Conservation (phyloP, 2,113 vertebrate genomes). For the Panthera leo region DNA sequence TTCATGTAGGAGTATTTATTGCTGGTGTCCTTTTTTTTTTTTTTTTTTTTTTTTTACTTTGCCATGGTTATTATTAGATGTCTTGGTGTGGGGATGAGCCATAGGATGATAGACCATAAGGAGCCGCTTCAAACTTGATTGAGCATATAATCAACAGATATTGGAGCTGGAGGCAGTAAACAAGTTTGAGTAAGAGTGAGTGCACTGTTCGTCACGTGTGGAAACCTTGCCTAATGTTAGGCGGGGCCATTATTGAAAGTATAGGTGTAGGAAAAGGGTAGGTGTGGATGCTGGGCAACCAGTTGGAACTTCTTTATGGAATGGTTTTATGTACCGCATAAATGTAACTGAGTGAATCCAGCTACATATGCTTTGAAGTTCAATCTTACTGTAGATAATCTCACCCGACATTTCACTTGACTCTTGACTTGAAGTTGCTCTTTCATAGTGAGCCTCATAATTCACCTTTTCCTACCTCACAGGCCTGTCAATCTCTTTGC, state of each 20-base stretch:
- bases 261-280: background rate
- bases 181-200: background rate
- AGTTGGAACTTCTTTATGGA: background rate
- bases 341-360: background rate
- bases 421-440: background rate
- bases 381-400: background rate
- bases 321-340: background rate
- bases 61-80: background rate
- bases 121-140: background rate
- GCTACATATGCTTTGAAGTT: background rate
- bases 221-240: background rate
- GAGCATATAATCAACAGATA: background rate
- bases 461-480: background rate
- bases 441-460: background rate
- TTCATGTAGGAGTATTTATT: background rate
- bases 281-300: background rate
- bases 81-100: background rate
- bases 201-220: background rate
- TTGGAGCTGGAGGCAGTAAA: background rate
- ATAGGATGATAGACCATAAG: background rate
- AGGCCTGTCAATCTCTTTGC: background rate
- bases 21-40: background rate
- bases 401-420: background rate
- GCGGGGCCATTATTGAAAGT: constrained; percentile 16
- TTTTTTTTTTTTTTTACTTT: constrained; percentile 12